These are phyloP conservation scores for Selene dorsalis DNA, from an alignment of 2,797 vertebrate genomes.

Conservation along the genomic window DNA sequence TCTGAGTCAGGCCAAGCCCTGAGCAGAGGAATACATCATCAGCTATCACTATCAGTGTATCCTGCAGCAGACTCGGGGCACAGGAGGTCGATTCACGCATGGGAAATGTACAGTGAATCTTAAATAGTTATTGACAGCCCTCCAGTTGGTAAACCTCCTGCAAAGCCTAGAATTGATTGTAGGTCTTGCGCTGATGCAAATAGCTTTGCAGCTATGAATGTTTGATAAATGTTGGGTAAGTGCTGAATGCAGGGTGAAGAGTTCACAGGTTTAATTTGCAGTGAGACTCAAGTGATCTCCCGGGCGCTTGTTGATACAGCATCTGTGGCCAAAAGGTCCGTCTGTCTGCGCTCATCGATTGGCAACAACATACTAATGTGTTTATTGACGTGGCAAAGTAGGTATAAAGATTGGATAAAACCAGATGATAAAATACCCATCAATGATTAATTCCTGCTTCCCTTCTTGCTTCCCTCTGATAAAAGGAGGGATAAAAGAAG, in stretches of 20 bases:
- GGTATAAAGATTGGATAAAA: conserved; percentile 56
- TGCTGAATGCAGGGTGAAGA: conserved; percentile 67
- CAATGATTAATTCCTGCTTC: conserved; percentile 22
- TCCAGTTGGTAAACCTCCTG: conserved; percentile 70
- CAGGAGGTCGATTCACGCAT: conserved; percentile 49
- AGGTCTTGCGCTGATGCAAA: conserved; percentile 70
- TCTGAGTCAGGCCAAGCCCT: conserved; percentile 13
- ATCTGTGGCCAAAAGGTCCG: conserved; percentile 41
- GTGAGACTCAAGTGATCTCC: conserved; percentile 28
- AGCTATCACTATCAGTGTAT: conserved; percentile 18
- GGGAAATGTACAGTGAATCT: conserved; percentile 69
- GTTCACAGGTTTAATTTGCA: conserved; percentile 73
- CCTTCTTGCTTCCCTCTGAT: conserved; percentile 10
- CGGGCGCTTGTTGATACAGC: conserved; percentile 38
- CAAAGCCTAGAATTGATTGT: conserved; percentile 68
- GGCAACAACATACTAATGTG: conserved; percentile 68
- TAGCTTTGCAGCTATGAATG: conserved; percentile 65
- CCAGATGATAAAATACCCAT: conserved; percentile 53
- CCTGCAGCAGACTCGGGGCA: conserved; percentile 20
- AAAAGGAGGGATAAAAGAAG: too few relatives aligned
- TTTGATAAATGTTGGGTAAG: conserved; percentile 72
- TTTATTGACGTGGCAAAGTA: conserved; percentile 64
- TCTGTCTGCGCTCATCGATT: conserved; percentile 61
- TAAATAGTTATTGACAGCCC: conserved; percentile 72
- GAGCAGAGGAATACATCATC: conserved; percentile 31